Base-by-base conservation (phyloP, 2,113 vertebrate genomes). In the Mohoua ochrocephala region DNA sequence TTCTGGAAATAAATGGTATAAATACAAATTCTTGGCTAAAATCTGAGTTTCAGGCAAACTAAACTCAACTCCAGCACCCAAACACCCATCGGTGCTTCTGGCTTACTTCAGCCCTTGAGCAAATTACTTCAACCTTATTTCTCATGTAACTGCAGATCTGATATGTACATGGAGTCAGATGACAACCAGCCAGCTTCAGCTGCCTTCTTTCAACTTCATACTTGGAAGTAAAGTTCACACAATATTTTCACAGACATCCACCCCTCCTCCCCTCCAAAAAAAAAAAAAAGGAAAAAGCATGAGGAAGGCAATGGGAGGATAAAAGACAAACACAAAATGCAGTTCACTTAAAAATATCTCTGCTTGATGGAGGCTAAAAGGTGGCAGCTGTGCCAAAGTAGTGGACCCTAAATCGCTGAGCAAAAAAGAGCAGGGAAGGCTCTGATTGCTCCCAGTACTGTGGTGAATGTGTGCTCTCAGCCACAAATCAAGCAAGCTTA, bases 381-480 rank as follows among this genome's bases (percentile, higher is more conserved):
- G 98, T 97, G 98, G 97, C 98, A 98, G 98, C 98, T 98, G 98
- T 98, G 98, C 97, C 97, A 95, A 97, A 98, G 97, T 97, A 98
- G 97, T 98, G 98, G 98, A 98, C 98, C 96, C 91, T 97, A 98
- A 99, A 99, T 99, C 98, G 96, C 97, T 97, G 97, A 97, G 98
- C 97, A 98, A 96, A 98, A 99, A 98, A 96, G 98, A 98, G 97
- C 95, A 93, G 96, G 98, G 98, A 98, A 98, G 87, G 97, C 98
- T 98, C 97, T 99, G 99, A 99, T 99, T 99, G 98, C 98, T 98
- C 91, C 84, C 95, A 95, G 98, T 97, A 97, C 96, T 97, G 97
- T 74, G 91, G 98, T 96, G 98, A 99, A 98, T 98, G 97, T 97
- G 97, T 82, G 33, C 98, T 98, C 98, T 98, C 98, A 97, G 98